Evolutionary conservation across 2,797 vertebrate genomes (phyloP), one percentile per base, ranked within the genome.

Genomic region (Chaenodraco wilsoni): DNA sequence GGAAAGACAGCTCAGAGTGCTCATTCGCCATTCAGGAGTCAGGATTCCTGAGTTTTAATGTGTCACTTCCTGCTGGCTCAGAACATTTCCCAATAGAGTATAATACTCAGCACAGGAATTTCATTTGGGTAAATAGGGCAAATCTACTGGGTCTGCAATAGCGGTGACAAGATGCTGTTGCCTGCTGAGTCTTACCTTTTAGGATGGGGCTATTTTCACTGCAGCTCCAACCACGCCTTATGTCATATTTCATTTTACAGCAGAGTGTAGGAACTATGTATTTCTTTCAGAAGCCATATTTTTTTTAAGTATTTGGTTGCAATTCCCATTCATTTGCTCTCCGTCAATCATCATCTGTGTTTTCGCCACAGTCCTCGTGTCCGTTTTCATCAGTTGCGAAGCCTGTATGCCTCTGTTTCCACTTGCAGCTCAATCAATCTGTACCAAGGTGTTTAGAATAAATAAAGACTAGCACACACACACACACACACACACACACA

Each of bases 41-140:
- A 70, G 52, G 52, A 58, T 21, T 70, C 33, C 64, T 63, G 27
- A 19, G 51, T 68, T 73, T 70, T 15, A 6, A 74, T 78, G 62
- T 73, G 58, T 70, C 33, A 65, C 69, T 71, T 51, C 52, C 45
- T 75, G 69, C 60, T 77, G 67, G 45, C 55, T 86, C 61, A 57
- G 51, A 76, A 57, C 44, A 69, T 72, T 70, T 79, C 62, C 57
- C 19, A 14, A n/a, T 33, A 9, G 48, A 51, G 15, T 23, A 31
- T 52, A 37, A 51, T 76, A 23, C 52, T 45, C 56, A 74, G 49
- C 60, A 69, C 58, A 58, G 58, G 48, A 75, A 69, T 82, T 67
- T 68, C 27, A 77, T 69, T 63, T 79, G 17, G 31, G 56, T 76
- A 74, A 78, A 83, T 63, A 65, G 51, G 21, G 43, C 46, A 72